Evolutionary conservation across 2,113 vertebrate species (phyloP), one percentile per base, ranked within the genome.

Genomic region (Psilopsiagon aymara): DNA sequence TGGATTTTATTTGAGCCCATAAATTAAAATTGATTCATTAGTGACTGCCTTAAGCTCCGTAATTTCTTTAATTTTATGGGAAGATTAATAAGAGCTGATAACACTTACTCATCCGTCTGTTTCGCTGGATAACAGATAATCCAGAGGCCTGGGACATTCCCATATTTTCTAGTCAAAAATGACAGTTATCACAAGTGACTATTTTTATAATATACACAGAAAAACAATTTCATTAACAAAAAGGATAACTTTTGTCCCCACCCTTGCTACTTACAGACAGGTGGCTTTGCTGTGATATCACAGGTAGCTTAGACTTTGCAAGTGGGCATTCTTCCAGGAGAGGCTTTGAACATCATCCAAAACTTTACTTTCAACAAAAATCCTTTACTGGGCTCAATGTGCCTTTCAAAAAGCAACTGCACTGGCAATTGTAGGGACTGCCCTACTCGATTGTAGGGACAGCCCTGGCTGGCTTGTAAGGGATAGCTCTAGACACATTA

Each of bases 1-100:
- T 71, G 9, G 81, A 96, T 97, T 97, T 96, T 95, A 96, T 95
- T 97, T 94, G 88, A 95, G 80, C 78, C 41, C 41, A 57, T 95
- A 97, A 97, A 97, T 97, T 97, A 97, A 94, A 96, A 97, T 46
- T 29, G 85, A 97, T 97, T 97, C 51, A 97, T 97, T 96, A 98
- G 49, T 46, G 7, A 96, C 83, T 93, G 88, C 94, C 93, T 95
- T 86, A 95, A 97, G 90, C 83, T 78, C 55, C 94, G 73, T 82
- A 90, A 90, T 75, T 89, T 92, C 94, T 95, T 80, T 91, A 49
- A 90, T 95, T 94, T 95, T 62, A 95, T 25, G 59, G 69, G 89
- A 95, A 92, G 74, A 97, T 93, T 95, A 97, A 82, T 92, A 96
- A 94, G 69, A 94, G 39, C 15, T 43, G 91, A 95, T 96, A 90